Conservation (phyloP, 2,888 invertebrate genomes). For the Zygogramma bicolorata region DNA sequence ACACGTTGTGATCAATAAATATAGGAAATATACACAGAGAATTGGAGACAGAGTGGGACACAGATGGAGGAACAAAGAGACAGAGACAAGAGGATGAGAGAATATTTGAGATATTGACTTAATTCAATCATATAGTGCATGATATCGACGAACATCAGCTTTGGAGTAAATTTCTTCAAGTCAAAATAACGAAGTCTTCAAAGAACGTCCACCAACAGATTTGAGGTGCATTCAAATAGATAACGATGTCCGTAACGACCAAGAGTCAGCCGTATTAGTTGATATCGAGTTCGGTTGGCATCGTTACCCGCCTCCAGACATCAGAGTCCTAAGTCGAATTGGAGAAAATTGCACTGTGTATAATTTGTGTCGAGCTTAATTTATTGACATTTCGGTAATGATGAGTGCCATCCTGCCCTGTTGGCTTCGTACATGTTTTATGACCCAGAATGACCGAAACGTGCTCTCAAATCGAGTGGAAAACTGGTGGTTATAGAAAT, state of each 20-base stretch:
- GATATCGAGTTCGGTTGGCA: slow-evolving; percentile 51
- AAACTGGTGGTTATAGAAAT: background rate
- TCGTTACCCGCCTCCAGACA: slow-evolving; percentile 44
- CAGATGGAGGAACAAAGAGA: too few species aligned
- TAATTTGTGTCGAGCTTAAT: slow-evolving; percentile 53
- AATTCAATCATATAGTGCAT: too few species aligned
- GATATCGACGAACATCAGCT: background rate
- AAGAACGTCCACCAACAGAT: slow-evolving; percentile 33
- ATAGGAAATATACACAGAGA: too few species aligned
- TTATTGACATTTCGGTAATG: slow-evolving; percentile 54
- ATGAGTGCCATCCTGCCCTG: slow-evolving; percentile 54
- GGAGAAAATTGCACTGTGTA: slow-evolving; percentile 57
- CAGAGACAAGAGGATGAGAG: too few species aligned
- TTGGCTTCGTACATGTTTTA: slow-evolving; percentile 51
- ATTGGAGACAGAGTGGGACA: too few species aligned
- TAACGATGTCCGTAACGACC: slow-evolving; percentile 55
- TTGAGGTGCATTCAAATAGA: slow-evolving; percentile 53
- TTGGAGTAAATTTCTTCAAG: slow-evolving; percentile 13
- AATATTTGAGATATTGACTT: too few species aligned
- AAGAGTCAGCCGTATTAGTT: slow-evolving; percentile 49
- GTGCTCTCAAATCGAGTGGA: slow-evolving; percentile 46
- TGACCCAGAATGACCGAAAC: slow-evolving; percentile 55
- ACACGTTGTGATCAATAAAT: too few species aligned
- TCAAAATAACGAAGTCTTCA: slow-evolving; percentile 33
- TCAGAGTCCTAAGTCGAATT: slow-evolving; percentile 51